Base-by-base conservation (phyloP, 1,140 invertebrate species). In the Drosophila nannoptera region DNA sequence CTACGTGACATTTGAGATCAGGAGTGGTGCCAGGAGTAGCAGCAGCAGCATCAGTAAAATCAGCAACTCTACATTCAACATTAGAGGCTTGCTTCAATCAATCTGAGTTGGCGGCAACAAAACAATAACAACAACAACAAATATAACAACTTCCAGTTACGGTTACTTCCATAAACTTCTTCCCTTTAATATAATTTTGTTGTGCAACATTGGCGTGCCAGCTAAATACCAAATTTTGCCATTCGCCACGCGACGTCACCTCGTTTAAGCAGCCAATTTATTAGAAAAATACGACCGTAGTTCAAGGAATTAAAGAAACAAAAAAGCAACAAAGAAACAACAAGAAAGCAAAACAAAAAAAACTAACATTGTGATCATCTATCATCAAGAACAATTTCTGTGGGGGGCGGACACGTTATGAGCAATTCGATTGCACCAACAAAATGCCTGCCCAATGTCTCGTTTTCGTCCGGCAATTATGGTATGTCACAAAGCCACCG, bases 371-470 rank as follows among this genome's bases (percentile, higher is more conserved):
- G 68, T 59, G 45, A 55, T 67, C 50, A 69, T 35, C 52, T 29
- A 56, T 33, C 9, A 29, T 54, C 52, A 54, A 29, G 14, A 60
- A 42, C 14, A 45, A 73, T 45, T 60, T 70, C 77, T 73, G 55
- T 65, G 55, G 59, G 60, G 72, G 75, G 69, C 77, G 73, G 60
- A 76, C 81, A 78, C 87, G 87, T 88, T 89, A 89, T 91, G 92
- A 88, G 88, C 87, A 86, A 89, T 89, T 89, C 88, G 92, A 84
- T 87, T 83, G 87, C 87, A 64, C 84, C 82, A 69, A 73, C 88
- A 88, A 95, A 95, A 97, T 97, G 96, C 96, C 96, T 94, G 93
- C 95, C 93, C 94, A 97, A 92, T 94, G 94, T 70, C 42, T 66
- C 92, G 94, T 96, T 94, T 52, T 81, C 87, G 74, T 86, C 87